Evolutionary conservation across 35 echinoderm and acorn worm genomes (phyloP).

Genomic region (Apostichopus parvimensis): DNA sequence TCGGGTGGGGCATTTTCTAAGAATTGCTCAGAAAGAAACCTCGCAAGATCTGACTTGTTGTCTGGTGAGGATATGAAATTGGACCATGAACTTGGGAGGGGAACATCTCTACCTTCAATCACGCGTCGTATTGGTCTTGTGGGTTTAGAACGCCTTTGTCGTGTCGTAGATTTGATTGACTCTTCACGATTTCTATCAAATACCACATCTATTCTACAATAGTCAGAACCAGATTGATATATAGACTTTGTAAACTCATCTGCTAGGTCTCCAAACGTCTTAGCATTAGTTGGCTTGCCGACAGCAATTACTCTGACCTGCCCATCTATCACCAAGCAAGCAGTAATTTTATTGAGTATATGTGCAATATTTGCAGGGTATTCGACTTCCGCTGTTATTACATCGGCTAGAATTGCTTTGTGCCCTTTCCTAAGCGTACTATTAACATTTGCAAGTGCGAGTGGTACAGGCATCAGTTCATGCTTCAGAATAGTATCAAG

Average conservation of each 20-base stretch:
- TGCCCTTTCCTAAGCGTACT: slow-evolving; percentile 24
- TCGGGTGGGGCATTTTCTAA: not conserved
- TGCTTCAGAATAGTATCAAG: slow-evolving; percentile 17
- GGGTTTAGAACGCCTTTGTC: slow-evolving; percentile 17
- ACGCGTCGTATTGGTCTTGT: slow-evolving; percentile 36
- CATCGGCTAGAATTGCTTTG: not conserved
- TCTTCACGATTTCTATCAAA: slow-evolving; percentile 58
- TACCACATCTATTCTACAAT: slow-evolving; percentile 51
- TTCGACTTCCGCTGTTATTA: too few relatives aligned
- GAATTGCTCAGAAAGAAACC: slow-evolving; percentile 30
- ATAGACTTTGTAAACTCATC: slow-evolving; percentile 33
- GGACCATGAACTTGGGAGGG: slow-evolving; percentile 52
- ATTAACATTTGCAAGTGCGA: slow-evolving; percentile 54
- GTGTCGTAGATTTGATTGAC: slow-evolving; percentile 57
- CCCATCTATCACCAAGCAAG: slow-evolving; percentile 28
- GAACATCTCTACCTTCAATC: slow-evolving; percentile 50
- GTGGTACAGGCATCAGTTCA: slow-evolving; percentile 26
- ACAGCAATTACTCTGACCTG: not conserved
- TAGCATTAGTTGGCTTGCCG: slow-evolving; percentile 1
- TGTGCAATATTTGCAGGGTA: too few relatives aligned
- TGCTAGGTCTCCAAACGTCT: slow-evolving; percentile 26
- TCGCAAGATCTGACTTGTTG: slow-evolving; percentile 60
- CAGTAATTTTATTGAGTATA: too few relatives aligned
- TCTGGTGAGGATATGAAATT: slow-evolving; percentile 39
- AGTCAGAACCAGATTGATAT: slow-evolving; percentile 13